A percentile compares a stretch with the other conserved stretches of the same genome.
phyloP scores from a whole-genome alignment of 2,797 vertebrate genomes.

The Ibycter americanus region DNA sequence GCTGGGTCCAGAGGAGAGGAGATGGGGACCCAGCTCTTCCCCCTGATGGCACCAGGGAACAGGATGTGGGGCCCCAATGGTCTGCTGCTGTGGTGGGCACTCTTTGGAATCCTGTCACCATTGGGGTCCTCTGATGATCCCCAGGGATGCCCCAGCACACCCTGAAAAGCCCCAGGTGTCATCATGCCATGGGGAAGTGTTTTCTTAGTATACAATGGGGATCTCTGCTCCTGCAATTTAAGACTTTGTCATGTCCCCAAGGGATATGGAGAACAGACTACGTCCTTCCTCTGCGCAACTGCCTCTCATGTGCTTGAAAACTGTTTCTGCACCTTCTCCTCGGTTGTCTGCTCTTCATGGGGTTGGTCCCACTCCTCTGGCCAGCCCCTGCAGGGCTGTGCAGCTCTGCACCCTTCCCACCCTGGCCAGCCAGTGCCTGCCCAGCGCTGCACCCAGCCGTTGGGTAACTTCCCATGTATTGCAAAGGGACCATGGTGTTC shows the following conservation, averaged over 20 bases:
- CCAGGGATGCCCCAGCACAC: neutral
- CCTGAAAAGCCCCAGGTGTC: neutral
- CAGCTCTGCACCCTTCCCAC: neutral
- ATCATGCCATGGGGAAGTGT: neutral
- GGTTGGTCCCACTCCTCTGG: neutral
- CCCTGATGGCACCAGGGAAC: neutral
- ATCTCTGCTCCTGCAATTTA: neutral
- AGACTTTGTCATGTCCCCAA: neutral
- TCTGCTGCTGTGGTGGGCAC: neutral
- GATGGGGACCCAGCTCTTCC: neutral
- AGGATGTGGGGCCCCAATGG: neutral
- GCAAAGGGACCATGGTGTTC: accelerated
- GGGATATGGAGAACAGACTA: neutral
- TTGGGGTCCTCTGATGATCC: neutral
- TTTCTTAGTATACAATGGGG: neutral
- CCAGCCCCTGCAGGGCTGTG: neutral
- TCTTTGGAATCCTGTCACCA: neutral
- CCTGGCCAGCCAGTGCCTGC: neutral
- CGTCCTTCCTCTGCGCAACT: neutral
- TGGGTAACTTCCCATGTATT: accelerated
- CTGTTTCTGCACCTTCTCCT: neutral
- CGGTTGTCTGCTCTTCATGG: accelerated
- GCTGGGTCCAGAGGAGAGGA: neutral
- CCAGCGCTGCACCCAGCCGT: accelerated
- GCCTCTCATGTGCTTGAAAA: neutral